Percentiles rank a stretch among this genome's conserved stretches.
These are phyloP conservation scores for Lasioglossum vierecki DNA, from an alignment of 2,888 invertebrate genomes.

Conservation along the genomic window DNA sequence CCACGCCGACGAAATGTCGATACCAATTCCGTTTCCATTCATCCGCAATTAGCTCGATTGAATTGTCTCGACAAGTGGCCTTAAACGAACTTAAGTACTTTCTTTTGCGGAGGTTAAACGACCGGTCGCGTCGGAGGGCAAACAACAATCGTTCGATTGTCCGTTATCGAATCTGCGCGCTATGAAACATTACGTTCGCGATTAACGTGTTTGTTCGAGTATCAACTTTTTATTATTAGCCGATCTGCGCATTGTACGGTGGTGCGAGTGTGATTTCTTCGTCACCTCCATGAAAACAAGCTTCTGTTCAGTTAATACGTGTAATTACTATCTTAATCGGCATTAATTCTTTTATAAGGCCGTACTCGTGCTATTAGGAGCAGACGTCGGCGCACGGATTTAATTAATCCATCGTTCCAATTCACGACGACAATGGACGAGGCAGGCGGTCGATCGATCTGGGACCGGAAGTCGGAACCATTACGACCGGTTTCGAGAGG, in stretches of 20 bases:
- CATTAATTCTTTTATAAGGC: background rate
- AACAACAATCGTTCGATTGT: background rate
- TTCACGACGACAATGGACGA: constrained; percentile 34
- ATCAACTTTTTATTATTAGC: background rate
- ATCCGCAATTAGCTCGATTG: background rate
- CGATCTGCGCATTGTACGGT: background rate
- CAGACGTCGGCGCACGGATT: constrained; percentile 17
- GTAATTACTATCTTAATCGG: background rate
- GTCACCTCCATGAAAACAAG: background rate
- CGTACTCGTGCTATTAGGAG: background rate
- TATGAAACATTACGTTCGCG: background rate
- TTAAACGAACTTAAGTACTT: background rate
- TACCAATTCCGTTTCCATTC: background rate
- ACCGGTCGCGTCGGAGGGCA: background rate
- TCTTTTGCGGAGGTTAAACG: background rate
- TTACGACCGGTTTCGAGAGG: constrained; percentile 57
- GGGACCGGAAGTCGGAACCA: constrained; percentile 60
- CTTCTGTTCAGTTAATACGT: background rate
- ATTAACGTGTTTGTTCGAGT: background rate
- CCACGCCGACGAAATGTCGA: too few species aligned
- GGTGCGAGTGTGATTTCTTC: background rate
- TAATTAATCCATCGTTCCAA: constrained; percentile 52
- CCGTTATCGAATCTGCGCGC: background rate
- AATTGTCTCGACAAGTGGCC: background rate
- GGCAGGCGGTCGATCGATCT: constrained; percentile 22